These are phyloP conservation scores for Carapus acus DNA, from an alignment of 2,797 vertebrate species.

Conservation along the genomic window DNA sequence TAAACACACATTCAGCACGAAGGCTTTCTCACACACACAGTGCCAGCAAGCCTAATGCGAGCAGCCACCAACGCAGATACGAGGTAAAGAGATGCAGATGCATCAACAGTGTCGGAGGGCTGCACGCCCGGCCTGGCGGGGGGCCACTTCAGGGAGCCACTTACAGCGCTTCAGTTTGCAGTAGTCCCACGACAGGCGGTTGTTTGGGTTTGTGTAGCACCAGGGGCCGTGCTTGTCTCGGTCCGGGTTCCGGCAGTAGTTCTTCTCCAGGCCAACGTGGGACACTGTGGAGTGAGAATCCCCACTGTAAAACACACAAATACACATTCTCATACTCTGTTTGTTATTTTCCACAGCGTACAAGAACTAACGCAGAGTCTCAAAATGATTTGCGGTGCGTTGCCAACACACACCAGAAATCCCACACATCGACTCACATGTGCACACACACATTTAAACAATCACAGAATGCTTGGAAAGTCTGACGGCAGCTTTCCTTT, in stretches of 20 bases:
- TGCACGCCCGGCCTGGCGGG: no score
- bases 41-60: no score
- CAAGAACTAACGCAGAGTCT: constrained; percentile 29
- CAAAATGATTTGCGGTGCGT: constrained; percentile 27
- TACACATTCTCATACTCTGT: constrained; percentile 56
- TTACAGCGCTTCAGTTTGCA: constrained; percentile 91
- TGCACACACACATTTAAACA: constrained; percentile 21
- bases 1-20: no score
- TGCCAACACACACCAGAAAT: constrained; percentile 26
- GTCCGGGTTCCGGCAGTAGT: constrained; percentile 95
- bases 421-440: constrained; percentile 1
- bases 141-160: constrained; percentile 65
- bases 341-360: constrained; percentile 51
- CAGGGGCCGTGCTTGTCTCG: constrained; percentile 94
- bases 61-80: no score
- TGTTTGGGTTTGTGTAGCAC: constrained; percentile 90
- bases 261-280: constrained; percentile 80
- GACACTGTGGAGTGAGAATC: constrained; percentile 71
- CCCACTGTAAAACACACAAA: constrained; percentile 72
- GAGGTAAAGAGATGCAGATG: no score
- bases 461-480: constrained; percentile 48
- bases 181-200: constrained; percentile 92
- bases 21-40: no score
- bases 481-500: constrained; percentile 47
- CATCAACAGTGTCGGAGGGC: no score